Conservation (phyloP, 1,140 invertebrate genomes). For the Lordiphosa clarofinis region DNA sequence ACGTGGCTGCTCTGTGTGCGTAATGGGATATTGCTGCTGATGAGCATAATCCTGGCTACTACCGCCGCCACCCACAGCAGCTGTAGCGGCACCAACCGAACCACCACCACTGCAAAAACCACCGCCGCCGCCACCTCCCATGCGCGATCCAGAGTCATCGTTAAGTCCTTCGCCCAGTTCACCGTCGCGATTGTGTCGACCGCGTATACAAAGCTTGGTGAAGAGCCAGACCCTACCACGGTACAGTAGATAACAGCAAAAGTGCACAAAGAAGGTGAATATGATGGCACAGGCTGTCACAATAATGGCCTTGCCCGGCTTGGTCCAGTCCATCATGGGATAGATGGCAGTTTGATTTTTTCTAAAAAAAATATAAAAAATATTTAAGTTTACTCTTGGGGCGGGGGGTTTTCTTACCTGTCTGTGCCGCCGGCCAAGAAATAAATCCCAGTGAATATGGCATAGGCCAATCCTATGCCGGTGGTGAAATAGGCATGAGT, state of each 20-base stretch:
- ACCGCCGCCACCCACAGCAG: slow-evolving; percentile 51
- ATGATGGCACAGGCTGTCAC: slow-evolving; percentile 81
- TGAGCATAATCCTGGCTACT: slow-evolving; percentile 68
- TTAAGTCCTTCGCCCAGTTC: slow-evolving; percentile 74
- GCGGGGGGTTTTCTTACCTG: slow-evolving; percentile 67
- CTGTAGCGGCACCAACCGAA: slow-evolving; percentile 41
- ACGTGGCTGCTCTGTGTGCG: slow-evolving; percentile 71
- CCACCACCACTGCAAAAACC: slow-evolving; percentile 25
- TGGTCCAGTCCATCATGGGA: slow-evolving; percentile 83
- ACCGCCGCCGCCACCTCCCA: slow-evolving; percentile 47
- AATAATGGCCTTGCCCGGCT: slow-evolving; percentile 80
- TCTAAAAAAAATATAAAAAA: slow-evolving; percentile 55
- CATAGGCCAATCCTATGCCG: slow-evolving; percentile 82
- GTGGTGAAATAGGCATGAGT: slow-evolving; percentile 84
- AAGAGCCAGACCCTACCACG: slow-evolving; percentile 77
- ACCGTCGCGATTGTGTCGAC: slow-evolving; percentile 68
- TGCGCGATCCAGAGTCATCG: slow-evolving; percentile 64
- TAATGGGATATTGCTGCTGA: slow-evolving; percentile 74
- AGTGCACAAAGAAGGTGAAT: slow-evolving; percentile 81
- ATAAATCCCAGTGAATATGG: slow-evolving; percentile 85
- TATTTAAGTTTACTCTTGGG: not conserved
- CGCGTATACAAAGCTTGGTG: slow-evolving; percentile 75
- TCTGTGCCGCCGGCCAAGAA: slow-evolving; percentile 84
- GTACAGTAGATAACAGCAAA: slow-evolving; percentile 78
- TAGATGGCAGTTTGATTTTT: slow-evolving; percentile 82